Evolutionary conservation across 2,888 invertebrate genomes (phyloP).

Genomic region (Ennomos fuscantarius): DNA sequence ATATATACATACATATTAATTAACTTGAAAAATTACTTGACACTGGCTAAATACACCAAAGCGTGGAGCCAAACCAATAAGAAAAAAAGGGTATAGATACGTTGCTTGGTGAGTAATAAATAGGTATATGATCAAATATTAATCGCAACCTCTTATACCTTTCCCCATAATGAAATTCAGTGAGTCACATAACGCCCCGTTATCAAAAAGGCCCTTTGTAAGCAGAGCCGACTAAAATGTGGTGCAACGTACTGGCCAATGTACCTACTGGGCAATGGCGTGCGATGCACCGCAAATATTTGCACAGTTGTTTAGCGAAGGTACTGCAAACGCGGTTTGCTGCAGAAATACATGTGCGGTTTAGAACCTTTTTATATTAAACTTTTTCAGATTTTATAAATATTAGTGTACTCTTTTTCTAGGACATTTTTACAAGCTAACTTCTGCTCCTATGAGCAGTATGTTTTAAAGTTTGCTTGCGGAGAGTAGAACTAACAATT

Average conservation of each 20-base stretch:
- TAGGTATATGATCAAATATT: neutral
- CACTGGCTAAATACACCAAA: too few relatives aligned
- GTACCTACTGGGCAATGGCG: slow-evolving; percentile 43
- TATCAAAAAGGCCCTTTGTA: slow-evolving; percentile 66
- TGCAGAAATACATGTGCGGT: neutral
- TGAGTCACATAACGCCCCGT: slow-evolving; percentile 65
- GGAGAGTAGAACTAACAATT: too few relatives aligned
- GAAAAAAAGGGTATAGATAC: too few relatives aligned
- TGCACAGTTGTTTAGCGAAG: slow-evolving; percentile 59
- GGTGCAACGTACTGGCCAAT: slow-evolving; percentile 46
- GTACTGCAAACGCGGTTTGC: slow-evolving; percentile 10
- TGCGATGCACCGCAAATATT: slow-evolving; percentile 59
- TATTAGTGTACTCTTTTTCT: too few relatives aligned
- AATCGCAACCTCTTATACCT: slow-evolving; percentile 23
- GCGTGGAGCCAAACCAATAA: too few relatives aligned
- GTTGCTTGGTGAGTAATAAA: too few relatives aligned
- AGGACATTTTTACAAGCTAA: too few relatives aligned
- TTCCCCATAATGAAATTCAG: slow-evolving; percentile 42
- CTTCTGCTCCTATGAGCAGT: too few relatives aligned
- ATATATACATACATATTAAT: too few relatives aligned
- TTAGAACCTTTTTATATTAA: neutral
- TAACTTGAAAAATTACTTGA: too few relatives aligned
- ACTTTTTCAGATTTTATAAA: neutral
- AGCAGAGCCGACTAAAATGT: slow-evolving; percentile 57
- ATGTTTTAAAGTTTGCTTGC: too few relatives aligned